These are phyloP conservation scores for Acanthosepion lycidas DNA, from an alignment of 2,888 invertebrate species.

Conservation along the genomic window DNA sequence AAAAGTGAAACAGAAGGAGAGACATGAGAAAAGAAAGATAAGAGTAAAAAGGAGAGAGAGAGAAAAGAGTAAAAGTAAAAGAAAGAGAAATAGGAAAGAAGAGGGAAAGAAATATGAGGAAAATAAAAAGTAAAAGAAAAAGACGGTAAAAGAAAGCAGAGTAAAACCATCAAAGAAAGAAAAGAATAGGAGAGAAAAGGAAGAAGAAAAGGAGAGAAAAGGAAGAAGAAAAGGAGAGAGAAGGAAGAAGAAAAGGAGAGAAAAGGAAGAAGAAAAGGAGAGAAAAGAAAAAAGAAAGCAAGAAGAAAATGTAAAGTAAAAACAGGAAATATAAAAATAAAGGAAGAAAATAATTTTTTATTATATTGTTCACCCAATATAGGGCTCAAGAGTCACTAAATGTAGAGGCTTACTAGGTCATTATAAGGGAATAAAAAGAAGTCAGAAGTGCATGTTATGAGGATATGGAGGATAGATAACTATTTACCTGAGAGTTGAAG, in stretches of 20 bases:
- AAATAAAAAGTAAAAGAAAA: not conserved
- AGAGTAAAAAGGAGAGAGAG: not conserved
- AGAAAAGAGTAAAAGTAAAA: not conserved
- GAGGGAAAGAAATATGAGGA: not conserved
- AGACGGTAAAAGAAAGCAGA: no score
- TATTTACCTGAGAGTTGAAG: not conserved
- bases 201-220: not conserved
- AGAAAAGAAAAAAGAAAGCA: not conserved
- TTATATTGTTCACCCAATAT: no score
- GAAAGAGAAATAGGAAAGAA: not conserved
- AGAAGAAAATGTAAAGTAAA: not conserved
- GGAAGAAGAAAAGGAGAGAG: not conserved
- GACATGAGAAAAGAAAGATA: not conserved
- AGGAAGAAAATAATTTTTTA: not conserved
- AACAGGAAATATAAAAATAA: no score
- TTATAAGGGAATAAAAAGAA: no score
- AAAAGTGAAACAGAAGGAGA: not conserved
- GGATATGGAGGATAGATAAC: no score
- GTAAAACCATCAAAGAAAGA: not conserved
- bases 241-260: not conserved
- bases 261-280: not conserved
- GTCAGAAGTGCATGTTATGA: no score
- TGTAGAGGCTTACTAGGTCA: no score
- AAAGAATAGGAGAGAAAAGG: not conserved
- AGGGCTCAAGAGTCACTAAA: no score